Evolutionary conservation across 2,888 invertebrate genomes (phyloP), one percentile per base, ranked within the genome.

Genomic region (Gibbula magus): DNA sequence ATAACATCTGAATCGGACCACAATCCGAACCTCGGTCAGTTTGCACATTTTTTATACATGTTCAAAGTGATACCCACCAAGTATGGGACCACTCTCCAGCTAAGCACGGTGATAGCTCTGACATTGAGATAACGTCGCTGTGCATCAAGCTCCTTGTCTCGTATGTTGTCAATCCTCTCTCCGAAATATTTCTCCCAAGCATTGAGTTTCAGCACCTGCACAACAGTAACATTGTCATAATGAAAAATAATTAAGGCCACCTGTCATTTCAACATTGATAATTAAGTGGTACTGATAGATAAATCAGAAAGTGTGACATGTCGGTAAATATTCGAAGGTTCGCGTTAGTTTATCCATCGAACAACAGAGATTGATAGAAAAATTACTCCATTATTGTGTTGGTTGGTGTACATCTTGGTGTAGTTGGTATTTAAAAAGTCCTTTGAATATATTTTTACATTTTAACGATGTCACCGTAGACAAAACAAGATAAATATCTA

Each of bases 121-220:
- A 73, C 32, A n/a, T 22, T 35, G 16, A 32, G 35, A 13, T 32
- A 20, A 7, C 39, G 35, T 45, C 45, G 1, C 70, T 32, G 70
- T 5, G n/a, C 70, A 18, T 29, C 29, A 10, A 73, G 70, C 35
- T 73, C 70, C 70, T 73, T 39, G 20, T 35, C 20, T 13, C 70
- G 18, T 29, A 45, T 20, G 18, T 10, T 10, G 18, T 35, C 35
- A 73, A 73, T 20, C 70, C n/a, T 73, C 32, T 73, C 39, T 22
- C 70, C 70, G 70, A 73, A 73, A 73, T 39, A 73, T 35, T 25
- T 45, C 70, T 73, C 70, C 70, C 70, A 73, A 20, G 70, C 70
- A 45, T 32, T 29, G 4, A 73, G 70, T 35, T 73, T 73, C n/a
- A 73, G 10, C 10, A 73, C 70, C 70, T 73, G 22, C 61, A 61